Evolutionary conservation across 1,140 invertebrate species (phyloP).

Genomic region (Melanaphis sacchari): DNA sequence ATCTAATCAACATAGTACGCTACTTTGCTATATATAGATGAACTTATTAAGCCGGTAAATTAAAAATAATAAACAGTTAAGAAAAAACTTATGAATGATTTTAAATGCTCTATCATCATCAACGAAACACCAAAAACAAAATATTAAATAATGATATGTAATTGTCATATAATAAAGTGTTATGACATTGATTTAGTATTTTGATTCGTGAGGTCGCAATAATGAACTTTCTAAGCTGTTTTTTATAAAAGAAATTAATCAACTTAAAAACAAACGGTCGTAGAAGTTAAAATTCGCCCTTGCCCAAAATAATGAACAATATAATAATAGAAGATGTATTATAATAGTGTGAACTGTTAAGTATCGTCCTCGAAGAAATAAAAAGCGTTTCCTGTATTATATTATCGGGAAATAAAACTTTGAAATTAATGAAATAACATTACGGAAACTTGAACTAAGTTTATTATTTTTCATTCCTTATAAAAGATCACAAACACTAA

Average conservation of each 20-base stretch:
- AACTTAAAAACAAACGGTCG: neutral
- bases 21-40: neutral
- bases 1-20: neutral
- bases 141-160: neutral
- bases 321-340: neutral
- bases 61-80: neutral
- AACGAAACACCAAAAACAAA: neutral
- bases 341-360: neutral
- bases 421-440: neutral
- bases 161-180: neutral
- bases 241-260: conserved; percentile 26
- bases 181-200: conserved; percentile 2
- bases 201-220: neutral
- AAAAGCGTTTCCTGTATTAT: conserved; percentile 3
- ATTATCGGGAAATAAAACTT: neutral
- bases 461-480: neutral
- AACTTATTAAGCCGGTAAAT: neutral
- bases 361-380: conserved; percentile 7
- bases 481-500: neutral
- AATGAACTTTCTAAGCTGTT: conserved; percentile 4
- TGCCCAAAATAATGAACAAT: neutral
- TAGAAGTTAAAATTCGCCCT: conserved; percentile 26
- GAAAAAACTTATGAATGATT: neutral
- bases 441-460: neutral
- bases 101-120: neutral